Percentiles rank a stretch among this genome's conserved stretches.
Conservation (phyloP, 2,888 invertebrate genomes). For the Prosopocoilus inquinatus region DNA sequence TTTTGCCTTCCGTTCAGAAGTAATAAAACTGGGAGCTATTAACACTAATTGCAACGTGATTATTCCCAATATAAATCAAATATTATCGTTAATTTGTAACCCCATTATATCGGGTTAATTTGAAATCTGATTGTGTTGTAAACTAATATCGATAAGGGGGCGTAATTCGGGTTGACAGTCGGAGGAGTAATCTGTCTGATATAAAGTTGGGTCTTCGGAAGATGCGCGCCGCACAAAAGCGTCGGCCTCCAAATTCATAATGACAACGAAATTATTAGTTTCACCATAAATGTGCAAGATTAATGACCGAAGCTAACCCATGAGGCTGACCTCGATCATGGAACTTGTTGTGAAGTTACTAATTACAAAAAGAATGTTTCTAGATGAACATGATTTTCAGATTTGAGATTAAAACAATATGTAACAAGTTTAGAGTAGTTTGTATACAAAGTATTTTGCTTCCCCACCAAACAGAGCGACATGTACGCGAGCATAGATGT, state of each 20-base stretch:
- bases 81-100: constrained; percentile 18
- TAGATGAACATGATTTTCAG: too few species aligned
- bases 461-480: too few species aligned
- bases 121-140: constrained; percentile 13
- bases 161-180: constrained; percentile 18
- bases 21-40: constrained; percentile 10
- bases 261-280: constrained; percentile 12
- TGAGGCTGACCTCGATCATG: too few species aligned
- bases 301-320: constrained; percentile 7
- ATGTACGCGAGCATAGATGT: too few species aligned
- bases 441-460: too few species aligned
- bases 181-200: constrained; percentile 12
- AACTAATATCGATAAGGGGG: constrained; percentile 16
- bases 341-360: too few species aligned
- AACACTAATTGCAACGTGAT: constrained; percentile 15
- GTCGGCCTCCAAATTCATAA: constrained; percentile 5
- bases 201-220: constrained; percentile 10
- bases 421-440: too few species aligned
- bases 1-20: not conserved
- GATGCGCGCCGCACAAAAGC: constrained; percentile 13
- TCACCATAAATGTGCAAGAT: not conserved
- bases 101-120: constrained; percentile 19
- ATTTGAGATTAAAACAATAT: too few species aligned
- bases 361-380: too few species aligned
- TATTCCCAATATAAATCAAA: constrained; percentile 17